phyloP scores from a whole-genome alignment of 2,797 vertebrate genomes.

The Enteromius fasciolatus region DNA sequence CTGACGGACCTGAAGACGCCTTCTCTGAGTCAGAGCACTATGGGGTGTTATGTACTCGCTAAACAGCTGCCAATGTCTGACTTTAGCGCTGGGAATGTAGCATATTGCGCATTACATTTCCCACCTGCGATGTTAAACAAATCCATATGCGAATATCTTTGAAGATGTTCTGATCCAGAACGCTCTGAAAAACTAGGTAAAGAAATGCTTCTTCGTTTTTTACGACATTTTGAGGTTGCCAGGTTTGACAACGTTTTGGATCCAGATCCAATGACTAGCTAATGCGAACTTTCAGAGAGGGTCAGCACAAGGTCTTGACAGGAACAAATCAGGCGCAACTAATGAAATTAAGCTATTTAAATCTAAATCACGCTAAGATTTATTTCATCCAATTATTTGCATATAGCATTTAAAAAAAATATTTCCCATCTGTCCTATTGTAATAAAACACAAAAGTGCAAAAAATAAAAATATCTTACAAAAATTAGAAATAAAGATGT shows the following conservation, averaged over 20 bases:
- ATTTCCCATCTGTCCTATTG: too few relatives aligned
- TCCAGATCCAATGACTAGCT: neutral
- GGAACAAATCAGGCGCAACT: neutral
- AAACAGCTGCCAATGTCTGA: neutral
- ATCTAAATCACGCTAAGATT: neutral
- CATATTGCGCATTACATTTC: neutral
- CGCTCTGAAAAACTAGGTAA: neutral
- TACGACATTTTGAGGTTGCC: neutral
- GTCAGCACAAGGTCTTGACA: neutral
- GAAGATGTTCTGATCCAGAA: slow-evolving; percentile 24
- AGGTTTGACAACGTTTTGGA: neutral
- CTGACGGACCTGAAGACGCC: slow-evolving; percentile 17
- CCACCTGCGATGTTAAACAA: slow-evolving; percentile 40
- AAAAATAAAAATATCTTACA: too few relatives aligned
- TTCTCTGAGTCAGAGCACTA: slow-evolving; percentile 7
- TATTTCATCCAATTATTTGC: neutral
- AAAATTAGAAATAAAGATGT: too few relatives aligned
- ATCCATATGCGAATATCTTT: slow-evolving; percentile 29
- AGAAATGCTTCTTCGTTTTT: neutral
- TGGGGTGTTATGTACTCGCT: slow-evolving; percentile 2
- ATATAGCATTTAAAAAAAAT: neutral
- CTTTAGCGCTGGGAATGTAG: slow-evolving; percentile 23
- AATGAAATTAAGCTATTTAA: neutral
- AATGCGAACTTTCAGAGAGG: neutral
- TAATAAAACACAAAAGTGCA: too few relatives aligned